Evolutionary conservation across 2,888 invertebrate species (phyloP).

Genomic region (Omphaloscelis lunosa): DNA sequence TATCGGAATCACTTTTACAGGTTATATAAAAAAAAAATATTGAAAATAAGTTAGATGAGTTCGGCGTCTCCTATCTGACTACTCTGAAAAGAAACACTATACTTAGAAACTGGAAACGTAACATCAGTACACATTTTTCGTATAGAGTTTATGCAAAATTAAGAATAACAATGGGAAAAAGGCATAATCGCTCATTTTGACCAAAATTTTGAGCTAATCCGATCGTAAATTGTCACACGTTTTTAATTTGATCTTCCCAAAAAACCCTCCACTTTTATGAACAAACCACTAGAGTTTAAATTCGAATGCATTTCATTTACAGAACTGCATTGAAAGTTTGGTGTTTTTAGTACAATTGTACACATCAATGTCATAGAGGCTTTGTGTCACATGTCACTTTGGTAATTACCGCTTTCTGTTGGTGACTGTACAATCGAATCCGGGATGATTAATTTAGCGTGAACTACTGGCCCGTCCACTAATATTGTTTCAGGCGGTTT

Average conservation of each 20-base stretch:
- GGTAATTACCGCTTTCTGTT: conserved; percentile 70
- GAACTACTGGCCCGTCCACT: conserved; percentile 27
- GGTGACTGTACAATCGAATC: conserved; percentile 68
- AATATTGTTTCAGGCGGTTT: conserved; percentile 30
- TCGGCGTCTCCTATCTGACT: too few relatives aligned
- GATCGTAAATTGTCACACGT: conserved; percentile 59
- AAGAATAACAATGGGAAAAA: conserved; percentile 15
- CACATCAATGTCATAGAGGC: conserved; percentile 66
- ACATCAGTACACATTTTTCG: neutral
- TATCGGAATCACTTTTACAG: too few relatives aligned
- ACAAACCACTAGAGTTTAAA: conserved; percentile 13
- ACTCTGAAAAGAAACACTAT: too few relatives aligned
- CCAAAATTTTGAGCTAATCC: conserved; percentile 52
- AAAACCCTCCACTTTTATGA: neutral
- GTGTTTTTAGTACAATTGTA: conserved; percentile 60
- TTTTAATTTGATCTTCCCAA: neutral
- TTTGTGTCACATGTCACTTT: conserved; percentile 70
- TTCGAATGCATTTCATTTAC: neutral
- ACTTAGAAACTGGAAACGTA: too few relatives aligned
- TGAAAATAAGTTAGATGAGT: too few relatives aligned
- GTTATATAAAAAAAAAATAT: too few relatives aligned
- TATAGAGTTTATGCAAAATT: neutral
- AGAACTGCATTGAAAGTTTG: conserved; percentile 8
- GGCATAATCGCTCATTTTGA: conserved; percentile 41
- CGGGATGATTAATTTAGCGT: conserved; percentile 64